Conservation (phyloP, 2,888 invertebrate species). For the Chloroclystis v-ata region DNA sequence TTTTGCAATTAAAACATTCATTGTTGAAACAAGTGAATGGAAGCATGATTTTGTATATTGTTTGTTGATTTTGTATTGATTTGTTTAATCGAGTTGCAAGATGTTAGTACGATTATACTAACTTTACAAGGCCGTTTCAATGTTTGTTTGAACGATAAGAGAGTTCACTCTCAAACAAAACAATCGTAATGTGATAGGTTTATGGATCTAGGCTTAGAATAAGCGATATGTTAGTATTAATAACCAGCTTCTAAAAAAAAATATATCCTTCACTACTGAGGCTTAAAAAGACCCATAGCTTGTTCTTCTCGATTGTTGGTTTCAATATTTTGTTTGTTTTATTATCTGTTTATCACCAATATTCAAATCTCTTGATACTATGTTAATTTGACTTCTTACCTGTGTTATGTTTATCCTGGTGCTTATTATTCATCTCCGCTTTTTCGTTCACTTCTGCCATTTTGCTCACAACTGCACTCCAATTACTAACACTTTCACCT, state of each 20-base stretch:
- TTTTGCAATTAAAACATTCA: neutral
- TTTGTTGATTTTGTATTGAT: neutral
- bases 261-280: too few relatives aligned
- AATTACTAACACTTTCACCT: conserved; percentile 17
- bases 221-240: too few relatives aligned
- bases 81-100: neutral
- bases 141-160: conserved; percentile 15
- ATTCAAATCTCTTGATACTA: too few relatives aligned
- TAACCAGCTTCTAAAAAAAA: too few relatives aligned
- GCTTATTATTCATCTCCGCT: conserved; percentile 41
- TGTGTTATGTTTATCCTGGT: conserved; percentile 65
- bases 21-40: neutral
- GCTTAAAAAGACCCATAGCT: too few relatives aligned
- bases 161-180: conserved; percentile 7
- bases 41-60: neutral
- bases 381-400: too few relatives aligned
- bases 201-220: too few relatives aligned
- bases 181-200: too few relatives aligned
- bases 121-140: conserved; percentile 1
- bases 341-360: too few relatives aligned
- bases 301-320: too few relatives aligned
- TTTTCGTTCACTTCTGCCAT: conserved; percentile 66
- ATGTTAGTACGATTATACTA: neutral
- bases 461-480: conserved; percentile 16
- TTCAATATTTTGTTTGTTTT: too few relatives aligned